Evolutionary conservation across 2,113 vertebrate genomes (phyloP).

Genomic region (Puma concolor): DNA sequence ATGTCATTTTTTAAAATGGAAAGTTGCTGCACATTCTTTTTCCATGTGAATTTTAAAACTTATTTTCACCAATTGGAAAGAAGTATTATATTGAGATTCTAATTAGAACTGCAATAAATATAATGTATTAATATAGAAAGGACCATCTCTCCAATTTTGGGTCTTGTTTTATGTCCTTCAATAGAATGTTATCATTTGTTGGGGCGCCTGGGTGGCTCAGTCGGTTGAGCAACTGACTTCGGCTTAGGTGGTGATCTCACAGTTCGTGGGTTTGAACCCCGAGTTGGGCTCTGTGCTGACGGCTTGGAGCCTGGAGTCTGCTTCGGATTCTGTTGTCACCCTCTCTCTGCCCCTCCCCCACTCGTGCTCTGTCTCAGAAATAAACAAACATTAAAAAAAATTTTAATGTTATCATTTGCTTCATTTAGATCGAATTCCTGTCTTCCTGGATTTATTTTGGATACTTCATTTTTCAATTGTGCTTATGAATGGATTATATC

Average conservation of each 20-base stretch:
- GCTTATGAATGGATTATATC: slow-evolving; percentile 42
- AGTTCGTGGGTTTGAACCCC: no score
- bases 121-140: slow-evolving; percentile 30
- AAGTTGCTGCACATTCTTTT: not conserved
- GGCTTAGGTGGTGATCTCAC: no score
- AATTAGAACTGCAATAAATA: slow-evolving; percentile 17
- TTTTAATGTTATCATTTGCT: not conserved
- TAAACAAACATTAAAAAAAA: no score
- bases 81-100: not conserved
- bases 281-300: no score
- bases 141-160: not conserved
- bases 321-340: no score
- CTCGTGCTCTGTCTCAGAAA: no score
- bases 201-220: no score
- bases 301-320: no score
- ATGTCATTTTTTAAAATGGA: slow-evolving; percentile 33
- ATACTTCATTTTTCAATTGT: slow-evolving; percentile 53
- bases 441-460: slow-evolving; percentile 48
- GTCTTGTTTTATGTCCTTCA: slow-evolving; percentile 29
- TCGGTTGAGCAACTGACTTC: no score
- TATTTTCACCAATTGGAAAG: not conserved
- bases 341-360: no score
- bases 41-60: slow-evolving; percentile 10
- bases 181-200: slow-evolving; percentile 6
- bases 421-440: slow-evolving; percentile 36